Evolutionary conservation across 1,140 invertebrate genomes (phyloP).

Genomic region (Lethrus apterus): DNA sequence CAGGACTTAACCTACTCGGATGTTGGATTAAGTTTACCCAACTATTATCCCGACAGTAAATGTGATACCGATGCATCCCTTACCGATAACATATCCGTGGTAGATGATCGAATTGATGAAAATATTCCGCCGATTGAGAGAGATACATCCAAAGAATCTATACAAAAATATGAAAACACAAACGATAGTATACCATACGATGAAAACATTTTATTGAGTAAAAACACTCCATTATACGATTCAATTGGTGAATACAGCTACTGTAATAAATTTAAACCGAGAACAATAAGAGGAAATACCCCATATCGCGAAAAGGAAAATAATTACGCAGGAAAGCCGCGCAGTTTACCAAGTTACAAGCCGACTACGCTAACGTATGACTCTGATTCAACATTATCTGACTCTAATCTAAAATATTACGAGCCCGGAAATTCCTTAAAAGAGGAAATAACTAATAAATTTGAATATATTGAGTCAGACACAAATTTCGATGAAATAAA

Average conservation of each 20-base stretch:
- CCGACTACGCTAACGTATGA: conserved; percentile 15
- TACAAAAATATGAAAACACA: conserved; percentile 10
- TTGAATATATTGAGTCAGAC: conserved; percentile 30
- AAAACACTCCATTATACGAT: conserved; percentile 30
- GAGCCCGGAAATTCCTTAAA: conserved; percentile 2
- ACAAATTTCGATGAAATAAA: conserved; percentile 35
- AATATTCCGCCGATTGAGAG: background rate
- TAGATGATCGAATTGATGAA: background rate
- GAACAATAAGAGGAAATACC: conserved; percentile 34
- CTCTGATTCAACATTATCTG: conserved; percentile 15
- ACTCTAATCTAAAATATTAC: conserved; percentile 6
- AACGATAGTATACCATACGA: conserved; percentile 34
- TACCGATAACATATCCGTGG: conserved; percentile 37
- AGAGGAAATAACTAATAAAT: background rate
- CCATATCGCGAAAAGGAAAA: conserved; percentile 20
- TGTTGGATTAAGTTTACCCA: conserved; percentile 35
- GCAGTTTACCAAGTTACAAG: conserved; percentile 21
- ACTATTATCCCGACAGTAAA: conserved; percentile 41
- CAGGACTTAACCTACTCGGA: conserved; percentile 24
- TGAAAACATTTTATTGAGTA: conserved; percentile 36
- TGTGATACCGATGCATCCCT: conserved; percentile 44
- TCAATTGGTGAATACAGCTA: conserved; percentile 21
- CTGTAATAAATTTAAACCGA: conserved; percentile 24
- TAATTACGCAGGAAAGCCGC: conserved; percentile 21
- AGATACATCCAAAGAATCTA: conserved; percentile 7